Evolutionary conservation across 1,140 invertebrate genomes (phyloP).

Genomic region (Drosophila novamexicana): DNA sequence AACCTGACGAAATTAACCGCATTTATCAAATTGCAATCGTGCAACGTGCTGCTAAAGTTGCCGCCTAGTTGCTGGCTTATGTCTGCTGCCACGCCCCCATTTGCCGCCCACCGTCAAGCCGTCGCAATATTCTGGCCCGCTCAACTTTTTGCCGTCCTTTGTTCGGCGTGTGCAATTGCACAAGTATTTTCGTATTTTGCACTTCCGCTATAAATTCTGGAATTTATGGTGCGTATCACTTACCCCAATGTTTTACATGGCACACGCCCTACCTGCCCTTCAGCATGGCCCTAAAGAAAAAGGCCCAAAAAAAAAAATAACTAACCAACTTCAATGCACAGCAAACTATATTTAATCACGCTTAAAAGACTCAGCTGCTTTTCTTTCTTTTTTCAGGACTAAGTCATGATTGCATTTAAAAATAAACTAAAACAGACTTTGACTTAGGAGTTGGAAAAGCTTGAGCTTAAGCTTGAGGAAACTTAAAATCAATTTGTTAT

Average conservation of each 20-base stretch:
- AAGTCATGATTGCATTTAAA: not conserved
- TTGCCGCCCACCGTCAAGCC: not conserved
- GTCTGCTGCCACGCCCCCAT: constrained; percentile 10
- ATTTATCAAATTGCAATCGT: constrained; percentile 66
- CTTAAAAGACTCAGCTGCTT: not conserved
- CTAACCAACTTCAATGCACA: not conserved
- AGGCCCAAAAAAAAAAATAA: constrained; percentile 15
- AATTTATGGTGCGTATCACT: constrained; percentile 81
- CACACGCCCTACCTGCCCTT: constrained; percentile 32
- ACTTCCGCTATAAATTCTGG: constrained; percentile 77
- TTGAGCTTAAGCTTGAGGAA: too few relatives aligned
- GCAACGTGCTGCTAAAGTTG: constrained; percentile 18
- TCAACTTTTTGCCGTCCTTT: constrained; percentile 31
- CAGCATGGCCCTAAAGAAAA: constrained; percentile 1
- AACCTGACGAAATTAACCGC: constrained; percentile 59
- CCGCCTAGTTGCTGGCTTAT: not conserved
- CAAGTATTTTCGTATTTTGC: constrained; percentile 79
- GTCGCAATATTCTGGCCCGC: constrained; percentile 13
- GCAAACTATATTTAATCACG: constrained; percentile 4
- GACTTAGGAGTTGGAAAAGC: too few relatives aligned
- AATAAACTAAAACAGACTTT: too few relatives aligned
- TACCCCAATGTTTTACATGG: constrained; percentile 73
- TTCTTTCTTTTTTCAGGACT: too few relatives aligned
- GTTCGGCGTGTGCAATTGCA: constrained; percentile 44
- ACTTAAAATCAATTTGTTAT: too few relatives aligned